These are phyloP conservation scores for Drosophila bifasciata DNA, from an alignment of 1,140 invertebrate species.

Conservation along the genomic window DNA sequence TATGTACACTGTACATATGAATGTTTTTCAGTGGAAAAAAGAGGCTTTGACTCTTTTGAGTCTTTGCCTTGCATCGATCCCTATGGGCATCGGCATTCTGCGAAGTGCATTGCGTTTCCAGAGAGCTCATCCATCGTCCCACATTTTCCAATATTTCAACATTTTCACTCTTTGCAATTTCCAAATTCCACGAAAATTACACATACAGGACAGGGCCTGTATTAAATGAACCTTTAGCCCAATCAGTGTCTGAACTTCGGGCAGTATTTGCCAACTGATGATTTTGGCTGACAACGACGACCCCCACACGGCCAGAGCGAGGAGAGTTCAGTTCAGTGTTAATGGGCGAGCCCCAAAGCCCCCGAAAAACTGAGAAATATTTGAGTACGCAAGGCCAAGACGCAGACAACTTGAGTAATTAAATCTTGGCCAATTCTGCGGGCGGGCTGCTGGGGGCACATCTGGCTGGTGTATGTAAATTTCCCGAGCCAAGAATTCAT, in stretches of 20 bases:
- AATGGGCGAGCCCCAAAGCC: slow-evolving; percentile 66
- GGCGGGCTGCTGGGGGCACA: slow-evolving; percentile 32
- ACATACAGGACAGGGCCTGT: slow-evolving; percentile 58
- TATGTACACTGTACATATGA: neutral
- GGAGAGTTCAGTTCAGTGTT: slow-evolving; percentile 72
- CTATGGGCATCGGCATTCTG: no score
- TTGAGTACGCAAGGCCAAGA: slow-evolving; percentile 64
- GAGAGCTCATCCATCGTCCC: no score
- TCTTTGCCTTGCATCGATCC: no score
- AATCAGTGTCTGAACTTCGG: slow-evolving; percentile 18
- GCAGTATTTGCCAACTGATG: slow-evolving; percentile 43
- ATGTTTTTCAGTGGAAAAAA: no score
- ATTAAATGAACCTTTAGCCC: slow-evolving; percentile 21
- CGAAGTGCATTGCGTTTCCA: no score
- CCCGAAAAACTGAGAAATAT: slow-evolving; percentile 45
- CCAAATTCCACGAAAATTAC: slow-evolving; percentile 34
- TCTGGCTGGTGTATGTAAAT: slow-evolving; percentile 42
- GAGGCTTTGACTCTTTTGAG: no score
- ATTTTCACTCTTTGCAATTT: slow-evolving; percentile 15
- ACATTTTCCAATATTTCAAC: no score
- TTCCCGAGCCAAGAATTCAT: slow-evolving; percentile 31
- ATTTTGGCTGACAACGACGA: slow-evolving; percentile 22
- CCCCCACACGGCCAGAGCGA: slow-evolving; percentile 53
- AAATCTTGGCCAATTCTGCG: slow-evolving; percentile 68
- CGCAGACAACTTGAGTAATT: slow-evolving; percentile 63